Base-by-base conservation (phyloP, 2,797 vertebrate species). In the Catostomus latipinnis region DNA sequence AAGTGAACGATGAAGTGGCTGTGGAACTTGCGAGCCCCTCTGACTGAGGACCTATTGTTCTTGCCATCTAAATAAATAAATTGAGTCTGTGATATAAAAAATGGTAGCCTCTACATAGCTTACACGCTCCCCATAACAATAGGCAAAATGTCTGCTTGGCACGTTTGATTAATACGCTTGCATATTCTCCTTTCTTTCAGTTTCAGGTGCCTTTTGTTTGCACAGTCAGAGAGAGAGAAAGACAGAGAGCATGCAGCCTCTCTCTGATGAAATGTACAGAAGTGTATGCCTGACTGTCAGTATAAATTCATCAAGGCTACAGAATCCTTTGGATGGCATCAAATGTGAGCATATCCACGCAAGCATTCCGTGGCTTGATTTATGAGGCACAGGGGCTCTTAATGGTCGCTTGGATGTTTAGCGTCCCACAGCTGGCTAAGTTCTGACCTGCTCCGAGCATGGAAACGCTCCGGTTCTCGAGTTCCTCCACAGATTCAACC, bases 141-240 rank as follows among this genome's bases (percentile, higher is more conserved):
- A 77, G 83, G 82, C 83, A 83, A 72, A 87, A 84, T 83, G 84
- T 86, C 84, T 77, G 81, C 79, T 73, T 82, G 73, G 74, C 67
- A 70, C 79, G 67, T 83, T 86, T 86, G 85, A 87, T 89, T 83
- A 87, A 88, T 87, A 85, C 60, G 78, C 82, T 83, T 60, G 67
- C 84, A 82, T 83, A 81, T 84, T 85, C 78, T 54, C 81, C 78
- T 60, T 75, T 74, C 61, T 79, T 82, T 80, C 76, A 60, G 61
- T 75, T 86, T 84, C 80, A 84, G 43, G 72, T 85, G 72, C 65
- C 72, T 83, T 87, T 85, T 85, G 79, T 84, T 84, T 85, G 79
- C 78, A 12, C 48, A 48, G 54, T 16, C 72, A 60, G 60, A 49
- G 49, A 54, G 76, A 79, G 65, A 54, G 68, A 57, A 34, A 34